Evolutionary conservation across 2,888 invertebrate species (phyloP).

Genomic region (Periphyllus acericola): DNA sequence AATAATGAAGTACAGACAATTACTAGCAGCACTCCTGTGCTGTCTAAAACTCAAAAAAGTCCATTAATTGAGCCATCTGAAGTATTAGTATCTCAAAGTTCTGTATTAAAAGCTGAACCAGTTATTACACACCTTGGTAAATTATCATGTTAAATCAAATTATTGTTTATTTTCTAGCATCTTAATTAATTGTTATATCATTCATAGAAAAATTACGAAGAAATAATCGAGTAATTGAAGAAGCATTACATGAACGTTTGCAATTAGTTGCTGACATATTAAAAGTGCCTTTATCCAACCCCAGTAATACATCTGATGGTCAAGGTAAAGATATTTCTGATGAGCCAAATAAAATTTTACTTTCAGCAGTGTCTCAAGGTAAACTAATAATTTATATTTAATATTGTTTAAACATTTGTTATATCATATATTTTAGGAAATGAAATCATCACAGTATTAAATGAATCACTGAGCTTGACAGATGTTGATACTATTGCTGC

Average conservation of each 20-base stretch:
- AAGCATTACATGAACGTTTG: constrained; percentile 78
- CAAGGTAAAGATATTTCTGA: constrained; percentile 11
- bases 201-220: constrained; percentile 76
- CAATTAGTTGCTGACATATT: constrained; percentile 80
- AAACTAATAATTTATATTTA: neutral
- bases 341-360: constrained; percentile 43
- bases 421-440: constrained; percentile 24
- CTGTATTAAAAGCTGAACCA: constrained; percentile 80
- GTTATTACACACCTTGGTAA: constrained; percentile 81
- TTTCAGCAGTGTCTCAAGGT: constrained; percentile 54
- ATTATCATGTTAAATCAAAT: neutral
- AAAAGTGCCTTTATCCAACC: constrained; percentile 71
- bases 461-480: constrained; percentile 45
- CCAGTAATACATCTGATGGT: neutral
- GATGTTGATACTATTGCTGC: constrained; percentile 42
- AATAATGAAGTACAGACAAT: neutral
- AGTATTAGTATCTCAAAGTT: constrained; percentile 78
- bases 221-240: constrained; percentile 77
- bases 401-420: neutral
- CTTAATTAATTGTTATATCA: neutral
- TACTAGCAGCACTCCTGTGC: constrained; percentile 67
- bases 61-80: constrained; percentile 78
- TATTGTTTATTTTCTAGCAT: neutral
- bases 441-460: constrained; percentile 50
- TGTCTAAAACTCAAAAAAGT: constrained; percentile 73